Percentiles rank a stretch among this genome's conserved stretches.
Evolutionary conservation across 2,113 vertebrate genomes (phyloP).

Genomic region (Lophotis ruficrista): DNA sequence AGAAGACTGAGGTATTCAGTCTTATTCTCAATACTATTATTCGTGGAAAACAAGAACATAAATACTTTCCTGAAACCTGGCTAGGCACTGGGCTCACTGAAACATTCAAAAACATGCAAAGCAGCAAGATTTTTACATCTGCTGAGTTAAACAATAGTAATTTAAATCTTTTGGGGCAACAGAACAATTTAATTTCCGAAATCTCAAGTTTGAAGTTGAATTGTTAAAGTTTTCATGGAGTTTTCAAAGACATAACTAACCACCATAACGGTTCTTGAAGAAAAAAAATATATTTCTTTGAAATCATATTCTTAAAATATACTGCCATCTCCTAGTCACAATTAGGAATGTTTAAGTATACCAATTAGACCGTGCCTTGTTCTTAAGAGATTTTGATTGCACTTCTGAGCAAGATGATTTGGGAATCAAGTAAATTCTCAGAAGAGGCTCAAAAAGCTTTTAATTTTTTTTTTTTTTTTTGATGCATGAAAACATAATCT

Average conservation of each 20-base stretch:
- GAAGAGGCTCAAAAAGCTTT: not conserved
- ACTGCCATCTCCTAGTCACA: not conserved
- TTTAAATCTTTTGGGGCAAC: not conserved
- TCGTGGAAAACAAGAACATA: not conserved
- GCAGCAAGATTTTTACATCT: not conserved
- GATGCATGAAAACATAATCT: conserved; percentile 1
- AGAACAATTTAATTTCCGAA: not conserved
- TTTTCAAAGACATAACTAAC: not conserved
- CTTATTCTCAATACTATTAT: not conserved
- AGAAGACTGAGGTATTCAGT: not conserved
- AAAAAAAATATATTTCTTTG: not conserved
- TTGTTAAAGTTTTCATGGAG: not conserved
- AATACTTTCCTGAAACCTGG: not conserved
- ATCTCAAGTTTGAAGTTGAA: not conserved
- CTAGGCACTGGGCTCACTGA: not conserved
- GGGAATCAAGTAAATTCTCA: conserved; percentile 30
- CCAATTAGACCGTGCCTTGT: not conserved
- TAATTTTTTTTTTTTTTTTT: too few species aligned
- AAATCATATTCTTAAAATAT: not conserved
- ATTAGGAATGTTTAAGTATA: conserved; percentile 7
- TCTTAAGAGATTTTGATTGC: conserved; percentile 30
- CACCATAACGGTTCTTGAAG: not conserved
- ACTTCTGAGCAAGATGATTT: not conserved
- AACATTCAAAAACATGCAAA: not conserved
- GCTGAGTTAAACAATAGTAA: not conserved